These are phyloP conservation scores for Pelagia noctiluca DNA, from an alignment of 30 jellyfish, hydroid and myxozoan species.

Conservation along the genomic window DNA sequence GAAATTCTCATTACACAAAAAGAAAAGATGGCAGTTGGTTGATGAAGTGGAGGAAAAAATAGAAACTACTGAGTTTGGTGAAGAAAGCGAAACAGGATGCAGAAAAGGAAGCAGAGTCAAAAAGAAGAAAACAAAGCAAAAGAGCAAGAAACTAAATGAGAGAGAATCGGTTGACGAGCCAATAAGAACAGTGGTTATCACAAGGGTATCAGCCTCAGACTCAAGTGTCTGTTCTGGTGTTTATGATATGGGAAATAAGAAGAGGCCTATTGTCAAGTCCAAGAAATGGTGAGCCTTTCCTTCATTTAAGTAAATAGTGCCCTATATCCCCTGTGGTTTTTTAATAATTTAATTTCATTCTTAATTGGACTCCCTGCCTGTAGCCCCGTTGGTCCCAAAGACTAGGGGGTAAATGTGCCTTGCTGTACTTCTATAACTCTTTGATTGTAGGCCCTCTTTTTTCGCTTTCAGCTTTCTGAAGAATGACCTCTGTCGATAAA, in stretches of 20 bases:
- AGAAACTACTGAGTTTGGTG: not conserved
- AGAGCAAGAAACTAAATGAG: too few species aligned
- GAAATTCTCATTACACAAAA: not conserved
- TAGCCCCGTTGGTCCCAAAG: not conserved
- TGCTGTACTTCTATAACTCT: too few species aligned
- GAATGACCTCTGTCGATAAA: too few species aligned
- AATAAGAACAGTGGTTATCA: not conserved
- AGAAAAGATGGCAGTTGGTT: not conserved
- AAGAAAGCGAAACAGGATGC: not conserved
- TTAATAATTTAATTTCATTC: too few species aligned
- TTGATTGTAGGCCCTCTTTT: too few species aligned
- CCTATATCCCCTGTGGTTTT: not conserved
- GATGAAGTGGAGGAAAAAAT: not conserved
- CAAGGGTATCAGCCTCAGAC: not conserved
- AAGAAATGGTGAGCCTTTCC: not conserved
- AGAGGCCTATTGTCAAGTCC: not conserved
- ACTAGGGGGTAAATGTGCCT: too few species aligned
- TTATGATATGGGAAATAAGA: not conserved
- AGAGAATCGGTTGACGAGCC: too few species aligned
- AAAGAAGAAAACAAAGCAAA: not conserved
- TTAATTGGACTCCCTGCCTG: not conserved
- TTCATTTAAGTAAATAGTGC: not conserved
- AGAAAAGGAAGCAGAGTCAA: not conserved
- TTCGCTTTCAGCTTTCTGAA: too few species aligned
- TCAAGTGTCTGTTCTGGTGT: not conserved